phyloP scores from a whole-genome alignment of 2,113 vertebrate genomes.

The Gavia stellata region DNA sequence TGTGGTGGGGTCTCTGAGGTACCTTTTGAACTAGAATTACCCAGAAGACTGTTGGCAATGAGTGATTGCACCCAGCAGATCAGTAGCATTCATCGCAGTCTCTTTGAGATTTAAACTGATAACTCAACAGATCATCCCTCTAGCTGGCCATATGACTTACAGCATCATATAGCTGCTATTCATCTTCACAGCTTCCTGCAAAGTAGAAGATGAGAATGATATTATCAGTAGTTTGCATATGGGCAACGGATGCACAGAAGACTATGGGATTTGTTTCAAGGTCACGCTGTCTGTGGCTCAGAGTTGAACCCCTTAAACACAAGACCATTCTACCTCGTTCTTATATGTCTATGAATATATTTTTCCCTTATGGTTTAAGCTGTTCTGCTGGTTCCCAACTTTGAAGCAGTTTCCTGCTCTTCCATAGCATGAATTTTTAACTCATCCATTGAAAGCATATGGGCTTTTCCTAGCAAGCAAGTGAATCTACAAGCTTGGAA shows the following conservation, averaged over 20 bases:
- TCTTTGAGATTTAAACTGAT: neutral
- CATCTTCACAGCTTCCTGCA: neutral
- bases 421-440: conserved; percentile 28
- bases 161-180: neutral
- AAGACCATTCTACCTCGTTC: neutral
- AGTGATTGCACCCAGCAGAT: neutral
- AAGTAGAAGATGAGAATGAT: neutral
- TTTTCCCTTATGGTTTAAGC: conserved; percentile 20
- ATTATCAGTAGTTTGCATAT: neutral
- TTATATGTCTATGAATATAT: neutral
- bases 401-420: conserved; percentile 54
- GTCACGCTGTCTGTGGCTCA: neutral
- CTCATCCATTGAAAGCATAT: conserved; percentile 56
- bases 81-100: neutral
- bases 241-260: neutral
- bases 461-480: conserved; percentile 26
- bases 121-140: neutral
- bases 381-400: conserved; percentile 14
- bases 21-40: neutral
- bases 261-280: neutral
- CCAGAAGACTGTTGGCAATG: neutral
- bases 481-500: conserved; percentile 47
- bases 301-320: neutral
- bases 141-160: neutral
- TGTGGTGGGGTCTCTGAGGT: neutral